Percentiles rank a stretch among this genome's conserved stretches.
Conservation (phyloP, 2,888 invertebrate genomes). For the Silvanus unidentatus region DNA sequence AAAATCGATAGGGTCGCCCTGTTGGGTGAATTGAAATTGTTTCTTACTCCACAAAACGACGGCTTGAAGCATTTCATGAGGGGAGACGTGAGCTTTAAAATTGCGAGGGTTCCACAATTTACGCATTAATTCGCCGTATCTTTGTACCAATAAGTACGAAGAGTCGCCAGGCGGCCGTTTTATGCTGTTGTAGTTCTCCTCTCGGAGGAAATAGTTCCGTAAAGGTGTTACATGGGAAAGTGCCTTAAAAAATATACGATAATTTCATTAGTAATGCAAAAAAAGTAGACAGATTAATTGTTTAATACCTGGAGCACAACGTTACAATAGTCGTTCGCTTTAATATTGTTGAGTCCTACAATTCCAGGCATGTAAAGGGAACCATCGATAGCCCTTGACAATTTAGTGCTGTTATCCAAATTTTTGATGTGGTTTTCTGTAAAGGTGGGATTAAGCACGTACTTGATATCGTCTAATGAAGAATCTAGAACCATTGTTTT, state of each 20-base stretch:
- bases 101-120: slow-evolving; percentile 99
- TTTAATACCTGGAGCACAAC: slow-evolving; percentile 82
- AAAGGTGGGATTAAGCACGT: slow-evolving; percentile 96
- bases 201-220: slow-evolving; percentile 89
- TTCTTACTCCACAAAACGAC: slow-evolving; percentile 96
- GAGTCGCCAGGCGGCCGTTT: slow-evolving; percentile 95
- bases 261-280: slow-evolving; percentile 4
- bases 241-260: slow-evolving; percentile 67
- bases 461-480: slow-evolving; percentile 96
- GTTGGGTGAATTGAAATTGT: slow-evolving; percentile 95
- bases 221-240: slow-evolving; percentile 92
- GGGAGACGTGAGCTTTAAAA: slow-evolving; percentile 98
- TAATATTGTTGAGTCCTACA: slow-evolving; percentile 97
- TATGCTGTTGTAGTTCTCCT: slow-evolving; percentile 83
- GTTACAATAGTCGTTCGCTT: slow-evolving; percentile 99
- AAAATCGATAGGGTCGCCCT: slow-evolving; percentile 96
- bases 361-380: slow-evolving; percentile 96
- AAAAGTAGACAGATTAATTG: slow-evolving; percentile 3
- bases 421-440: slow-evolving; percentile 73
- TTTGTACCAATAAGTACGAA: slow-evolving; percentile 80
- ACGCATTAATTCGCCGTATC: slow-evolving; percentile 91
- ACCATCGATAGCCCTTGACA: slow-evolving; percentile 93
- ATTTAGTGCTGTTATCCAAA: slow-evolving; percentile 74
- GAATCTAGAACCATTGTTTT: slow-evolving; percentile 58
- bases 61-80: slow-evolving; percentile 99